A percentile compares a stretch with the other conserved stretches of the same genome.
Conservation (phyloP, 2,888 invertebrate species). For the Thyatira batis region DNA sequence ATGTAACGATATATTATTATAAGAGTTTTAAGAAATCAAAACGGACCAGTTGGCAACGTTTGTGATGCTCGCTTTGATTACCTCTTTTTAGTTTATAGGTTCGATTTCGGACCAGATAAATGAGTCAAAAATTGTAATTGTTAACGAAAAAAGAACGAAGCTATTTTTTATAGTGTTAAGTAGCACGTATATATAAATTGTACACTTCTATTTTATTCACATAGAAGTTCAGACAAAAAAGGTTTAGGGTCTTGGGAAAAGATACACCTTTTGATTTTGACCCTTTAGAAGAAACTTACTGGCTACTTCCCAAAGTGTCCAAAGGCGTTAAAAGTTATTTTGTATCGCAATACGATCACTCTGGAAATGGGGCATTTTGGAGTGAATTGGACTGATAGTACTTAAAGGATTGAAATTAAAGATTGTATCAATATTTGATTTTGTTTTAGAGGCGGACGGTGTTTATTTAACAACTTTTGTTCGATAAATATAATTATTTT, state of each 20-base stretch:
- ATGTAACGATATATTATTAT: no score
- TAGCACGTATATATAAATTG: no score
- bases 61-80: no score
- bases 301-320: constrained; percentile 30
- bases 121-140: no score
- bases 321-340: constrained; percentile 42
- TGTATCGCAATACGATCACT: constrained; percentile 37
- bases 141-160: no score
- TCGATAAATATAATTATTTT: neutral
- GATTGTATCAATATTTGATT: constrained; percentile 18
- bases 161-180: no score
- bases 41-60: no score
- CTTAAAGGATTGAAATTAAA: constrained; percentile 14
- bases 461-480: neutral
- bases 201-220: no score
- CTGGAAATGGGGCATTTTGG: constrained; percentile 26
- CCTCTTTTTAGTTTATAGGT: no score
- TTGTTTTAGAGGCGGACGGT: constrained; percentile 4
- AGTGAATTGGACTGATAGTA: constrained; percentile 28
- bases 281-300: constrained; percentile 43
- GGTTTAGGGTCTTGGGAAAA: constrained; percentile 9
- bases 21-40: no score
- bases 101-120: no score
- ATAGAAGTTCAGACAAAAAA: constrained; percentile 6
- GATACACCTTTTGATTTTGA: constrained; percentile 23